Evolutionary conservation across 2,888 invertebrate species (phyloP), one percentile per base, ranked within the genome.

Genomic region (Hirtodrosophila histrioides): DNA sequence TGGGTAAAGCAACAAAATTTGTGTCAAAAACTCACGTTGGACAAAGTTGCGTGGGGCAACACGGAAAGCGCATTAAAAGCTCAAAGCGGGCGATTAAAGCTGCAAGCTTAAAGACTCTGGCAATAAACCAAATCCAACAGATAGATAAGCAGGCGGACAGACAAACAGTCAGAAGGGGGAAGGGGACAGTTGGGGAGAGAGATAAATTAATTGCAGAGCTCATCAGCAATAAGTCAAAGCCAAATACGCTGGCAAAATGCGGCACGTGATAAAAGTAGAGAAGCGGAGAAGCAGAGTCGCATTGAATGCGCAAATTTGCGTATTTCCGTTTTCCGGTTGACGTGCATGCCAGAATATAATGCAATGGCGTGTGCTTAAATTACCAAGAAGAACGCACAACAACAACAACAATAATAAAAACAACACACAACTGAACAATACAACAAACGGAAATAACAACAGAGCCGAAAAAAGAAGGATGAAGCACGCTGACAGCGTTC

Each of bases 11-110:
- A 55, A 65, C 57, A 64, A 73, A 55, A 77, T 58, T 57, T 72
- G 68, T 67, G 71, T 67, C 71, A 67, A 44, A 75, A 69, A 51
- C 37, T 65, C 57, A 44, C 31, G 39, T 56, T 62, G 57, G 24
- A 65, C 70, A 45, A 56, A 53, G 55, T 58, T 56, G 61, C 46
- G 71, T 49, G 55, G 39, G 40, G 51, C 72, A 67, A 76, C 74
- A 76, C 73, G 74, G 68, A 75, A 75, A 75, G 72, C 75, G 70
- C 71, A 75, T 75, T 75, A 76, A 76, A 58, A 71, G 73, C 73
- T 75, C 70, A 75, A 44, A 75, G 54, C 66, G 53, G 48, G 46
- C 55, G 72, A 66, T 76, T 71, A 76, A 75, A 70, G 66, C 66
- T 56, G 54, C 71, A 70, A 48, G 53, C 35, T 49, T 44, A 33